Base-by-base conservation (phyloP, 2,113 vertebrate genomes). In the Australoheros scitulus region DNA sequence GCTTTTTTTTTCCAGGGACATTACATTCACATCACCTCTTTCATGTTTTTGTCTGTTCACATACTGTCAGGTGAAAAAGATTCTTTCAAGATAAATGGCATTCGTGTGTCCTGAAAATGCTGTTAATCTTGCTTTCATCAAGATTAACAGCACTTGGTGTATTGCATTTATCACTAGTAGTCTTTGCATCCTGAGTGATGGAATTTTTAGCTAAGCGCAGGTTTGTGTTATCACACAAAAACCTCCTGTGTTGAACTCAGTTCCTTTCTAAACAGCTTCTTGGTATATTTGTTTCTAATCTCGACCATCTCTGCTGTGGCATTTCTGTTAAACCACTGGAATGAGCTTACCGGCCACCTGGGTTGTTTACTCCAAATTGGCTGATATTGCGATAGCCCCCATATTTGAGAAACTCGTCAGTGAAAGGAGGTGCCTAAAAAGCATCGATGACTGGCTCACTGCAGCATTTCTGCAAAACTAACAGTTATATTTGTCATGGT, bases 171-270 rank as follows among this genome's bases (percentile, higher is more conserved):
- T 86, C 80, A 63, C 26, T 1, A 7, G 2, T 59, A 26, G 50
- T 80, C 84, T 65, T 70, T 65, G 80, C 76, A 24, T 68, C 50
- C 22, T 79, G 84, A 83, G 17, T 87, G 88, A 90, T 84, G 80
- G 80, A 52, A 80, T 26, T 50, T 72, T 70, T 77, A 61, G 76
- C 55, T 78, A 32, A 77, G 80, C 79, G 61, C 59, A 85, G 61
- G 74, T 78, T 78, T 80, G 24, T 81, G 34, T 86, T 76, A 88
- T 87, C 76, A 59, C 72, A 11, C 70, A 63, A n/a, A 80, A 77
- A 64, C 58, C 59, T 60, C 22, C 68, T 58, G 3, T 38, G 15
- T 70, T 36, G 24, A 57, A 38, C 36, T 59, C 1, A 3, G 24
- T 15, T 80, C 15, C n/a, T 61, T 7, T 72, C 65, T 55, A 55